Base-by-base conservation (phyloP, 2,797 vertebrate species). In the Babyrousa celebensis region DNA sequence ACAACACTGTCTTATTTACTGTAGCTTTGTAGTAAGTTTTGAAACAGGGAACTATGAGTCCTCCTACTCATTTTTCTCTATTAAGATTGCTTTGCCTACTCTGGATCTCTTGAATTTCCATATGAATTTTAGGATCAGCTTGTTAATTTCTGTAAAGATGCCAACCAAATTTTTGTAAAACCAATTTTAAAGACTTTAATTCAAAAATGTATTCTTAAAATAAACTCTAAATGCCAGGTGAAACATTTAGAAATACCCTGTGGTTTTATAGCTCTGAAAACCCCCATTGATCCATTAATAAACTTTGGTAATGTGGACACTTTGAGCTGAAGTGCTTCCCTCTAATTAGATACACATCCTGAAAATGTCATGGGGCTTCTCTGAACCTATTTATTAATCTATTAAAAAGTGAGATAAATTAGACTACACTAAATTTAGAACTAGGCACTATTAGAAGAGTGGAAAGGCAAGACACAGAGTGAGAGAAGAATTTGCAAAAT, bases 351-450 rank as follows among this genome's bases (percentile, higher is more conserved):
- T 20, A 82, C 11, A 60, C 8, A 43, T 82, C 16, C 65, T 94
- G 54, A 56, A 29, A 86, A 97, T 94, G 23, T 93, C 74, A 75
- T 18, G 70, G 58, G 40, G 54, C n/a, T 67, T 94, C 78, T 86
- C n/a, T 89, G 63, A 91, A 83, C 18, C 36, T 91, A 54, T 68
- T 94, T 88, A 85, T 82, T 93, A 25, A 92, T 88, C 36, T 79
- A 48, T 65, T 82, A 93, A 70, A 83, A 94, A 87, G 27, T 67
- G 20, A 89, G 89, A 36, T 87, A 87, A 85, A 80, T 74, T 88
- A 21, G 32, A 78, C 20, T 40, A 83, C 29, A 78, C 89, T 83
- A 92, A 84, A 92, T 17, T 84, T 94, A 92, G 68, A 89, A 68
- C 27, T 63, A 78, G 70, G 48, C 9, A 77, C 40, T 75, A 32